Evolutionary conservation across 2,888 invertebrate species (phyloP).

Genomic region (Caenorhabditis zanzibari): DNA sequence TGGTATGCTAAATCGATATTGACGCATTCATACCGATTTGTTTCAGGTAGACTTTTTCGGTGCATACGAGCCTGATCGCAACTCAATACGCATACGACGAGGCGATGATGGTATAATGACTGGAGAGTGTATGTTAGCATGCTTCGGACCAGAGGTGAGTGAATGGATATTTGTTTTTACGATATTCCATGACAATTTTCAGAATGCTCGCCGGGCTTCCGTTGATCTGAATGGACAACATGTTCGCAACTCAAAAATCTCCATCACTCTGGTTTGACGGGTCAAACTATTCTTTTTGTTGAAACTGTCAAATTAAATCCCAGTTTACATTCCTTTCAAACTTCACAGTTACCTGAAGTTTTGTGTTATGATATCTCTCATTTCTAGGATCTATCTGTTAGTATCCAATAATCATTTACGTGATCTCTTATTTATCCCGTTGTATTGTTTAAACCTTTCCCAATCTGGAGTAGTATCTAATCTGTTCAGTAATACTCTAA

Average conservation of each 20-base stretch:
- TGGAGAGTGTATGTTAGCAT: slow-evolving; percentile 73
- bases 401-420: background rate
- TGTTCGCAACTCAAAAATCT: slow-evolving; percentile 26
- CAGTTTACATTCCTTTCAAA: background rate
- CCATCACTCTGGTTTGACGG: slow-evolving; percentile 8
- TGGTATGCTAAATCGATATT: slow-evolving; percentile 39
- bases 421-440: background rate
- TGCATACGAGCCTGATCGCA: slow-evolving; percentile 63
- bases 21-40: background rate
- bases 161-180: background rate
- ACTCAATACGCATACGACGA: slow-evolving; percentile 69
- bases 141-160: slow-evolving; percentile 53
- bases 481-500: slow-evolving; percentile 5
- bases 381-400: too few relatives aligned
- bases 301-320: background rate
- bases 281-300: slow-evolving; percentile 1
- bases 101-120: slow-evolving; percentile 65
- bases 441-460: background rate
- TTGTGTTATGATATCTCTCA: background rate
- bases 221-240: slow-evolving; percentile 36
- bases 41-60: slow-evolving; percentile 66
- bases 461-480: background rate
- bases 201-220: slow-evolving; percentile 51
- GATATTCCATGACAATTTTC: background rate
- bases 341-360: background rate